Base-by-base conservation (phyloP, 2,888 invertebrate species). In the Caenorhabditis virilis region DNA sequence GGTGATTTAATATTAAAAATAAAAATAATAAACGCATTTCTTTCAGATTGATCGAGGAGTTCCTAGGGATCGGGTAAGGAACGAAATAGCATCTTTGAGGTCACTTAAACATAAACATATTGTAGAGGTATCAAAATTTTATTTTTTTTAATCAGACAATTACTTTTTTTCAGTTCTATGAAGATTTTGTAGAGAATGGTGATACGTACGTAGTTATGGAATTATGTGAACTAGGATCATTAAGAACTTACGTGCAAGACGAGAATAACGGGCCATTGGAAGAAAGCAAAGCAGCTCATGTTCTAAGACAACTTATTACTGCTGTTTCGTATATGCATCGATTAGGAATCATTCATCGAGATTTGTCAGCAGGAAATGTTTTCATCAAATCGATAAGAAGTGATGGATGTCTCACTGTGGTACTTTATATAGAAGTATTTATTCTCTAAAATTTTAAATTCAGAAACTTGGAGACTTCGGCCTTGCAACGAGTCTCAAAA, bases 401-500 rank as follows among this genome's bases (percentile, higher is more conserved):
- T 27, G n/a, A n/a, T n/a, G 16, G 20, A 16, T 47, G 30, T 2
- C 16, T 60, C 9, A 56, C 39, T 11, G 53, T 65, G 3, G 51
- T 51, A 15, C 36, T 39, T 51, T 25, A n/a, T 11, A 38, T 11
- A 11, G 6, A 22, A 13, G 18, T 52, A 23, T 43, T 26, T 33
- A 15, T 36, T 48, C 16, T 53, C 18, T n/a, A 6, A 13, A 30
- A 30, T 30, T 30, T 13, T 6, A 30, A 30, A n/a, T n/a, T 30
- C 48, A 72, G 60, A 76, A 74, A 61, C 38, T 76, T 7, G 61
- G 68, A 15, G 76, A 76, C 52, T 76, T 76, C 36, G 76, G 76
- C 5, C 45, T 76, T 13, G 70, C 72, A 1, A 63, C 70, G 7
- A 54, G 52, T 18, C 23, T 69, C 11, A 42, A 30, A 22, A 38